Evolutionary conservation across 2,797 vertebrate genomes (phyloP).

Genomic region (Micropoecilia bifurca): DNA sequence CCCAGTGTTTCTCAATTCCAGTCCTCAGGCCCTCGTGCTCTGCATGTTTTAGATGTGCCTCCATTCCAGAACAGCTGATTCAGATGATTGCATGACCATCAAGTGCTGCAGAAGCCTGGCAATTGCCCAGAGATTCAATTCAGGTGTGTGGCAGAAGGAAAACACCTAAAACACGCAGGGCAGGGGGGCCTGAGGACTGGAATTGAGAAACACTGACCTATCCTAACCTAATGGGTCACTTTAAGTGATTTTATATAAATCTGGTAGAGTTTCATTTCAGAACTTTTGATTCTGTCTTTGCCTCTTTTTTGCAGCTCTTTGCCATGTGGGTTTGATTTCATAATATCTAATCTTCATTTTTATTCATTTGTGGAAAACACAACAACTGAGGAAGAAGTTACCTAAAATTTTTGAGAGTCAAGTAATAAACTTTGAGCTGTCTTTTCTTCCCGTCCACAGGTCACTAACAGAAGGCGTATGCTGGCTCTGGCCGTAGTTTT

Average conservation of each 20-base stretch:
- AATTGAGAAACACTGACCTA: too few species aligned
- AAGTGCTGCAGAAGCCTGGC: too few species aligned
- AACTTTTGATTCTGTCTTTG: neutral
- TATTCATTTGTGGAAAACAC: neutral
- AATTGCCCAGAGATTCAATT: too few species aligned
- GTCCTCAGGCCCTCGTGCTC: too few species aligned
- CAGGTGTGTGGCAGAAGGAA: too few species aligned
- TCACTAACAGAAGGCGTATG: conserved; percentile 43
- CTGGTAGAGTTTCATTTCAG: neutral
- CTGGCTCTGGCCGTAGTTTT: conserved; percentile 29
- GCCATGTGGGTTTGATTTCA: neutral
- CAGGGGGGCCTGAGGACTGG: too few species aligned
- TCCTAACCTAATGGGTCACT: neutral
- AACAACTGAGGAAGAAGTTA: neutral
- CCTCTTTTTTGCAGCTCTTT: neutral
- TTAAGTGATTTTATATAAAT: neutral
- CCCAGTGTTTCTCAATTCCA: too few species aligned
- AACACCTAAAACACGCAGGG: too few species aligned
- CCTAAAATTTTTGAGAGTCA: neutral
- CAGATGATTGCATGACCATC: too few species aligned
- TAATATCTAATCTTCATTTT: neutral
- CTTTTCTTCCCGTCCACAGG: conserved; percentile 51
- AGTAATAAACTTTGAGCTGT: neutral
- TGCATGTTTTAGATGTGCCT: too few species aligned
- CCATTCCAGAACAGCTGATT: too few species aligned